Percentiles rank a stretch among this genome's conserved stretches.
Evolutionary conservation across 2,888 invertebrate species (phyloP).

Genomic region (Spodoptera exigua): DNA sequence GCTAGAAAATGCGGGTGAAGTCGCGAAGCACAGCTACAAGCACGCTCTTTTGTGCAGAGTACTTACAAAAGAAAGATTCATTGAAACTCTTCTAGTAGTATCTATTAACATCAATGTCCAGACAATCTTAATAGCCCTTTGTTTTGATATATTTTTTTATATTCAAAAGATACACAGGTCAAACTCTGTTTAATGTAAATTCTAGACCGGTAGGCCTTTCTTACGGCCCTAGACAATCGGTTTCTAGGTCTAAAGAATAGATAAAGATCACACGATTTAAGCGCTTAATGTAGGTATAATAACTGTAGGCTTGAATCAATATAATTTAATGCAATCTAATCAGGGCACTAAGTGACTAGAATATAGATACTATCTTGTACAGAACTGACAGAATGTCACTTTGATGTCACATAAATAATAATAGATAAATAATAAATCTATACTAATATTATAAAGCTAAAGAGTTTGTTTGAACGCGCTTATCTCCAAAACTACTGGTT

Average conservation of each 20-base stretch:
- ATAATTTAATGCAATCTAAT: slow-evolving; percentile 4
- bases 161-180: not conserved
- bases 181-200: not conserved
- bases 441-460: too few relatives aligned
- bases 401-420: slow-evolving; percentile 22
- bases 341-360: not conserved
- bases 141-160: not conserved
- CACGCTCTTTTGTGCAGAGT: too few relatives aligned
- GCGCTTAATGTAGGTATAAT: slow-evolving; percentile 1
- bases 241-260: not conserved
- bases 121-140: too few relatives aligned
- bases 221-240: slow-evolving; percentile 1
- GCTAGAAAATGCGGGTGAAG: too few relatives aligned
- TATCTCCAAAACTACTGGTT: too few relatives aligned
- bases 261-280: not conserved
- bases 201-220: not conserved
- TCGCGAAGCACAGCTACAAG: too few relatives aligned
- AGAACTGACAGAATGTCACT: slow-evolving; percentile 29
- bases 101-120: too few relatives aligned
- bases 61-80: too few relatives aligned
- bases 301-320: not conserved
- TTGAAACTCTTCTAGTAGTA: too few relatives aligned
- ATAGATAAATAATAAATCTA: too few relatives aligned
- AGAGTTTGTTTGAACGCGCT: too few relatives aligned
- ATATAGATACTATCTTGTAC: slow-evolving; percentile 20